Percentiles rank a stretch among this genome's conserved stretches.
Conservation (phyloP, 2,113 vertebrate genomes). For the Tragelaphus scriptus region DNA sequence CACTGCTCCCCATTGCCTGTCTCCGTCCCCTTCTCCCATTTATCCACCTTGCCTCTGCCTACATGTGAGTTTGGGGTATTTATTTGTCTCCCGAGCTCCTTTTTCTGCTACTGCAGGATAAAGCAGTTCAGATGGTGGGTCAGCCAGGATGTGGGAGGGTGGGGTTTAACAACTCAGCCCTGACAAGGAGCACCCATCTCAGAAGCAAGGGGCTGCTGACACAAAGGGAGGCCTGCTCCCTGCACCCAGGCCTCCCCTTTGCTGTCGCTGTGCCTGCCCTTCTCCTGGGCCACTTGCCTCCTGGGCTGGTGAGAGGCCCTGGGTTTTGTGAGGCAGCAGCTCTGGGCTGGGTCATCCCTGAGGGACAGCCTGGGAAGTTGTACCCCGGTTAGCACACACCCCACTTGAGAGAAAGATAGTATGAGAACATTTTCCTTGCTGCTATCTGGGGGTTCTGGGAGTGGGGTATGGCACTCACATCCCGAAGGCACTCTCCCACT, state of each 20-base stretch:
- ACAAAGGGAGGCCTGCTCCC: neutral
- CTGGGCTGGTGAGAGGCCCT: neutral
- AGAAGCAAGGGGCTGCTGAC: neutral
- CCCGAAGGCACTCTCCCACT: too few species aligned
- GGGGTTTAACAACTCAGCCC: neutral
- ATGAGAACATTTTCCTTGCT: too few species aligned
- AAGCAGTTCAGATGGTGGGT: neutral
- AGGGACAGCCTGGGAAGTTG: neutral
- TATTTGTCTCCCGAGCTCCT: neutral
- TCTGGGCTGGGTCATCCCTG: neutral
- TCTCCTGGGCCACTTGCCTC: neutral
- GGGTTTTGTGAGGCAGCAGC: neutral
- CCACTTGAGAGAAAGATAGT: neutral
- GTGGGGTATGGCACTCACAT: too few species aligned
- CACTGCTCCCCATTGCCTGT: neutral
- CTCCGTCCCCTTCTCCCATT: neutral
- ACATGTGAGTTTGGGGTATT: neutral
- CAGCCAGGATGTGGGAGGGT: neutral
- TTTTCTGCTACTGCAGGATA: neutral
- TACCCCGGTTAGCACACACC: neutral
- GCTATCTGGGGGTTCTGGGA: too few species aligned
- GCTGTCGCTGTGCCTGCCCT: neutral
- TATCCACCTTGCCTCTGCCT: neutral
- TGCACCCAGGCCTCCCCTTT: neutral
- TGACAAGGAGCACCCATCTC: neutral